phyloP scores from a whole-genome alignment of 2,888 invertebrate species.

The Eurois occulta region DNA sequence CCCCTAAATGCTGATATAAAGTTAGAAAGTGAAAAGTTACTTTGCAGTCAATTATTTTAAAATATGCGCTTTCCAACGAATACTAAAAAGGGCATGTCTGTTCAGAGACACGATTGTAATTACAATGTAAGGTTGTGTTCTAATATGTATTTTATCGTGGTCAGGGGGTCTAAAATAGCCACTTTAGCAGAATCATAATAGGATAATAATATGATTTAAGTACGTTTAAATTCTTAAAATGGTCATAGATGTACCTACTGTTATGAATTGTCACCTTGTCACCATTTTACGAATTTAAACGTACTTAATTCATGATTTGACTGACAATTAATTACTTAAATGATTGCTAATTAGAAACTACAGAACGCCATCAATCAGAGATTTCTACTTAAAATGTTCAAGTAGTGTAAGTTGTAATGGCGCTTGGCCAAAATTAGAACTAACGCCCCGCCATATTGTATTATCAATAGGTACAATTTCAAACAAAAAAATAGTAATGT shows the following conservation, averaged over 20 bases:
- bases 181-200: no score
- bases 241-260: no score
- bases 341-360: not conserved
- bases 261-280: no score
- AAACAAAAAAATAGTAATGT: no score
- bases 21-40: slow-evolving; percentile 31
- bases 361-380: not conserved
- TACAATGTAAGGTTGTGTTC: slow-evolving; percentile 4
- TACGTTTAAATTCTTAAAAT: no score
- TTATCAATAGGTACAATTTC: not conserved
- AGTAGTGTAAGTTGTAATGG: not conserved
- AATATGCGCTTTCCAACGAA: slow-evolving; percentile 39
- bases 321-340: slow-evolving; percentile 19
- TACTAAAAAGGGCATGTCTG: slow-evolving; percentile 34
- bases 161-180: no score
- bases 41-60: slow-evolving; percentile 2
- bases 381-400: not conserved
- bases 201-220: no score
- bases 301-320: slow-evolving; percentile 28
- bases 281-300: no score
- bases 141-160: not conserved
- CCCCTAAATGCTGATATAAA: not conserved
- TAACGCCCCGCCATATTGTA: not conserved
- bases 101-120: slow-evolving; percentile 20
- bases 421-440: not conserved